phyloP scores from a whole-genome alignment of 2,113 vertebrate genomes.

The Cebus imitator region DNA sequence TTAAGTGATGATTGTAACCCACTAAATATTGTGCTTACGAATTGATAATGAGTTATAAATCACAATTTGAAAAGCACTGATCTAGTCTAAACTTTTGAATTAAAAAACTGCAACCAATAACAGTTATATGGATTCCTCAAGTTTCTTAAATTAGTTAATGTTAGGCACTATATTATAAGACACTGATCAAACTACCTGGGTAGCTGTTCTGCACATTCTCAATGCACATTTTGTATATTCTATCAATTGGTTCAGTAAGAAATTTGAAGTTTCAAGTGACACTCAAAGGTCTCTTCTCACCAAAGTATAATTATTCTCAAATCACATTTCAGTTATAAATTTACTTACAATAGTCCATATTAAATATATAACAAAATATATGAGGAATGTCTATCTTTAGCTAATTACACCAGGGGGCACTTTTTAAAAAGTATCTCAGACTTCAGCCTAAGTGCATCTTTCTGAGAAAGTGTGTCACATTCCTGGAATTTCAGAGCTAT shows the following conservation, averaged over 20 bases:
- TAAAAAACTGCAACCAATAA: not conserved
- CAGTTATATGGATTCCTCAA: too few species aligned
- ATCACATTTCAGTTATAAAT: not conserved
- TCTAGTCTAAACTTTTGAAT: not conserved
- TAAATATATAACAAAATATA: conserved; percentile 39
- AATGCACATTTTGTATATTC: not conserved
- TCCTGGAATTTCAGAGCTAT: conserved; percentile 72
- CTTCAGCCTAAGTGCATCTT: conserved; percentile 54
- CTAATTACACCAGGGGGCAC: conserved; percentile 63
- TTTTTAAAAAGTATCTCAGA: conserved; percentile 19
- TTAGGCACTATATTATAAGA: not conserved
- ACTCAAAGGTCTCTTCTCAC: not conserved
- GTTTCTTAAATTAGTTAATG: not conserved
- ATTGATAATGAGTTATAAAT: not conserved
- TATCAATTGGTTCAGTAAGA: not conserved
- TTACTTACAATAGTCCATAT: conserved; percentile 25
- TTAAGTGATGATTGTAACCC: not conserved
- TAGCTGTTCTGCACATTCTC: not conserved
- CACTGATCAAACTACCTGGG: not conserved
- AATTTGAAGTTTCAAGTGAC: not conserved
- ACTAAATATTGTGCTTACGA: not conserved
- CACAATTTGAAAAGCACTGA: not conserved
- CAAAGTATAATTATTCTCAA: conserved; percentile 12
- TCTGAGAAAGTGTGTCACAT: conserved; percentile 72
- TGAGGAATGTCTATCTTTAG: not conserved